A percentile compares a stretch with the other conserved stretches of the same genome.
phyloP scores from a whole-genome alignment of 2,888 invertebrate species.

The Pseudococcus viburni region DNA sequence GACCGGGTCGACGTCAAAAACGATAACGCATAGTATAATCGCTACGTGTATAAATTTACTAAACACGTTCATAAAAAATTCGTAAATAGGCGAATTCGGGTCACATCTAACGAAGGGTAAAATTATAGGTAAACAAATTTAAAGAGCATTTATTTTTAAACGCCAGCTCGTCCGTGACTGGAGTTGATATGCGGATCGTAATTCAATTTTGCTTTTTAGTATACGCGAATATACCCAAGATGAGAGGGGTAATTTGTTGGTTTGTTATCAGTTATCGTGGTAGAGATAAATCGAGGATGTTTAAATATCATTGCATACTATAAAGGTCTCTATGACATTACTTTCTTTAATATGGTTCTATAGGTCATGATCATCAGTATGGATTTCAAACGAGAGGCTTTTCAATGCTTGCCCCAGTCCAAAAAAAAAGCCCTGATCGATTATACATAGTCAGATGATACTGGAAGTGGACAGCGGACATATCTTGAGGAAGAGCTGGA shows the following conservation, averaged over 20 bases:
- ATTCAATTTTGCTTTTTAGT: not conserved
- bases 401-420: too few relatives aligned
- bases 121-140: conserved; percentile 48
- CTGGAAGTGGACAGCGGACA: too few relatives aligned
- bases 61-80: conserved; percentile 33
- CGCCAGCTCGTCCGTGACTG: conserved; percentile 4
- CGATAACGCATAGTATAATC: not conserved
- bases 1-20: conserved; percentile 16
- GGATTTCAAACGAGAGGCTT: too few relatives aligned
- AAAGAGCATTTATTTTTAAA: conserved; percentile 34
- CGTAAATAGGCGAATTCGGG: conserved; percentile 40
- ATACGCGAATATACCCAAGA: not conserved
- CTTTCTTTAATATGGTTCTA: too few relatives aligned
- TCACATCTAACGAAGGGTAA: conserved; percentile 34
- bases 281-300: not conserved
- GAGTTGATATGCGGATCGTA: not conserved
- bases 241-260: too few relatives aligned
- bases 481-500: too few relatives aligned
- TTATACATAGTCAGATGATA: too few relatives aligned
- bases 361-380: too few relatives aligned
- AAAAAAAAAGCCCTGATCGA: too few relatives aligned
- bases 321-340: too few relatives aligned
- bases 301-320: not conserved
- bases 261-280: too few relatives aligned
- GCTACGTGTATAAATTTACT: conserved; percentile 9